Base-by-base conservation (phyloP, 1,140 invertebrate genomes). In the Neodiprion pinetum region DNA sequence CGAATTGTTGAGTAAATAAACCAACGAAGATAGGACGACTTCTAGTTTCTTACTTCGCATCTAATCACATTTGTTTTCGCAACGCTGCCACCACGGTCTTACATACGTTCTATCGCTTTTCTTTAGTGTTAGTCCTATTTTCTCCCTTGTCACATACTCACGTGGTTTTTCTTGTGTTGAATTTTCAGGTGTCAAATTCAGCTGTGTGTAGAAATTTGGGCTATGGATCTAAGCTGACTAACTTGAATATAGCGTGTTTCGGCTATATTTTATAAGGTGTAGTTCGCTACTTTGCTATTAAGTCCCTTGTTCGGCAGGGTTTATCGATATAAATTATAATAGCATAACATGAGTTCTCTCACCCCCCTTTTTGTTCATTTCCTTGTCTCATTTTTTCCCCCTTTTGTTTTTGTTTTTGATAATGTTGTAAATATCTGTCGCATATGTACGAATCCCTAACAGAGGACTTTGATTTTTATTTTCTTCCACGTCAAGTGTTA, bases 181-280 rank as follows among this genome's bases (percentile, higher is more conserved):
- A 84, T 82, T 88, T 88, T 78, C 83, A 90, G 90, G 90, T 85
- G 91, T 94, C 80, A 95, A 94, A 85, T 94, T 94, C 86, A 94
- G 93, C 89, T 94, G 93, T 87, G 93, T 95, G 77, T 94, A 90
- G 81, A 84, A 77, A 73, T 80, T 71, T 74, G 71, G 77, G 78
- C 77, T 78, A 82, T 77, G 83, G 82, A 83, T 81, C 79, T 78
- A 76, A 80, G 82, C 83, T 75, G 79, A 83, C 79, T 83, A 86
- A 86, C 82, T 86, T 84, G 82, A 85, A 83, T 85, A 84, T 85
- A 83, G 82, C 80, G 75, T 75, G 76, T 75, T 79, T 73, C 73
- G 78, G 78, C 81, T 86, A 85, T 85, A 85, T 81, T 80, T 84
- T 82, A 79, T 78, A 83, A 85, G 82, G 85, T 82, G 72, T 82